A percentile compares a stretch with the other conserved stretches of the same genome.
Evolutionary conservation across 2,888 invertebrate species (phyloP).

Genomic region (Ariolimax columbianus): DNA sequence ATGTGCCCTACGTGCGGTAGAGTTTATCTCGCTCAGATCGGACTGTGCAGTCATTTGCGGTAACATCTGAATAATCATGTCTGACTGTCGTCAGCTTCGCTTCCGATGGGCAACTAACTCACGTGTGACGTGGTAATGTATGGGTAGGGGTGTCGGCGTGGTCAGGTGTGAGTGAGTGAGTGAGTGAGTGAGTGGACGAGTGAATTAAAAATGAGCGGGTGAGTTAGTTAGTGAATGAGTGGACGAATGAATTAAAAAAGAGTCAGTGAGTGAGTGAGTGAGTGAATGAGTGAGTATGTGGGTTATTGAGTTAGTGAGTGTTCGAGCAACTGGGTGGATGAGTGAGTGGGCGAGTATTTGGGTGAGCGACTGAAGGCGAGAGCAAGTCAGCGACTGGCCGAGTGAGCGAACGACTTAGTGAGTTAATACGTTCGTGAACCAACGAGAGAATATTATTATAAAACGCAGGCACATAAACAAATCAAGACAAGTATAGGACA

Average conservation of each 20-base stretch:
- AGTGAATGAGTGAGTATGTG: not conserved
- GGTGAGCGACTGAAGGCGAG: no score
- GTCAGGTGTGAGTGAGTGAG: not conserved
- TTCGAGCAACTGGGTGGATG: not conserved
- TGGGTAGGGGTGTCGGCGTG: not conserved
- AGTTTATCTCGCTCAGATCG: no score
- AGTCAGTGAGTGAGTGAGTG: slow-evolving; percentile 8
- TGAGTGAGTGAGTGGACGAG: not conserved
- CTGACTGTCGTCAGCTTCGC: no score
- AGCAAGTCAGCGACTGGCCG: not conserved
- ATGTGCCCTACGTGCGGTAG: no score
- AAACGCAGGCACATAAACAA: not conserved
- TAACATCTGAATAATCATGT: no score
- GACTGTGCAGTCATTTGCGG: no score
- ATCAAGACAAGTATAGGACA: not conserved
- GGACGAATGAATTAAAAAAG: no score
- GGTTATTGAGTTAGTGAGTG: not conserved
- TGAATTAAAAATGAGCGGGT: no score
- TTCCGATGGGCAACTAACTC: not conserved
- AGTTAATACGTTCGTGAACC: not conserved
- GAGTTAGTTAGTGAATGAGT: slow-evolving; percentile 5
- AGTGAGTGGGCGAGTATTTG: not conserved
- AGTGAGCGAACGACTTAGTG: not conserved
- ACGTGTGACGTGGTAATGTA: not conserved
- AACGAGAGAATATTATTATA: not conserved